phyloP scores from a whole-genome alignment of 2,113 vertebrate species.

The Microtus montanus region DNA sequence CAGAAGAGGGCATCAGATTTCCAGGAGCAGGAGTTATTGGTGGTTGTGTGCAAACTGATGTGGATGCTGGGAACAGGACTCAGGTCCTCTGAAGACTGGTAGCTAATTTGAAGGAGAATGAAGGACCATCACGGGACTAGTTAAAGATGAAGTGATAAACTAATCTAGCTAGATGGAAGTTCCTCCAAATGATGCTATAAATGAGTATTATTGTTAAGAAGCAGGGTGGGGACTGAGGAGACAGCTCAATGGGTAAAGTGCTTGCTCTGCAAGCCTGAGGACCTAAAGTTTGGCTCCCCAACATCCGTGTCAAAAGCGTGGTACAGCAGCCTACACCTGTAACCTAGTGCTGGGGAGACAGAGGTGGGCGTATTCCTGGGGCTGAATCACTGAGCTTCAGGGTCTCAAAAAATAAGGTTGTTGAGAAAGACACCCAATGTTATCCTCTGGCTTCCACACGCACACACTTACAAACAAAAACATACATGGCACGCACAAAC shows the following conservation, averaged over 20 bases:
- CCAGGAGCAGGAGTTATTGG: background rate
- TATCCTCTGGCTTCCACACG: background rate
- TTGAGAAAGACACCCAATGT: background rate
- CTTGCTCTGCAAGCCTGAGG: background rate
- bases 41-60: background rate
- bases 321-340: background rate
- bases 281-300: background rate
- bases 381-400: background rate
- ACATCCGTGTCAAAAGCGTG: background rate
- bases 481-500: background rate
- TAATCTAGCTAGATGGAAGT: background rate
- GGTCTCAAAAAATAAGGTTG: background rate
- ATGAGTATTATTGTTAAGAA: background rate
- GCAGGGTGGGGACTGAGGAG: background rate
- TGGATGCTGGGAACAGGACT: background rate
- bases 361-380: background rate
- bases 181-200: background rate
- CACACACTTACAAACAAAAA: background rate
- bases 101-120: background rate
- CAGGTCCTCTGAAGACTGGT: background rate
- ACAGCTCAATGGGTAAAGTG: background rate
- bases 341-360: background rate
- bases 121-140: background rate
- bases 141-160: background rate
- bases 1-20: background rate